Conservation (phyloP, 2,888 invertebrate genomes). For the Archips xylosteana region DNA sequence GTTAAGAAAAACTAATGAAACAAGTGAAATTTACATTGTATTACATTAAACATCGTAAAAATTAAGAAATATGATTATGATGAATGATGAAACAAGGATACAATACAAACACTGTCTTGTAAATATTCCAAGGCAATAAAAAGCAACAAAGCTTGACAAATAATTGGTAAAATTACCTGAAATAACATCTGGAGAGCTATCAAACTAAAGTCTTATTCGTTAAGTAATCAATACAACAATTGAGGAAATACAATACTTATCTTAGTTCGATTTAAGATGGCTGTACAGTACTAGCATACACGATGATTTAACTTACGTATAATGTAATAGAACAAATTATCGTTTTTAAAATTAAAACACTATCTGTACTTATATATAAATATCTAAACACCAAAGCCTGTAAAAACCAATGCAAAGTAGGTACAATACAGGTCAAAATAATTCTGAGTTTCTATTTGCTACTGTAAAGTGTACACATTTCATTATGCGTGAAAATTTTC, state of each 20-base stretch:
- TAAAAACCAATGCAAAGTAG: conserved; percentile 19
- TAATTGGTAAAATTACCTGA: background rate
- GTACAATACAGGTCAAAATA: conserved; percentile 1
- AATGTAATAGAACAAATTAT: conserved; percentile 62
- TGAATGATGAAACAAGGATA: background rate
- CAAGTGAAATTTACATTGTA: too few relatives aligned
- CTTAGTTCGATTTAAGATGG: conserved; percentile 66
- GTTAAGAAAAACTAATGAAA: too few relatives aligned
- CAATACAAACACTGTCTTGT: background rate
- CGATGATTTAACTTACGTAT: conserved; percentile 59
- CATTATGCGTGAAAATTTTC: too few relatives aligned
- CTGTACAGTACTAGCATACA: conserved; percentile 83
- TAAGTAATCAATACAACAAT: conserved; percentile 68
- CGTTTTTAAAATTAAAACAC: conserved; percentile 67
- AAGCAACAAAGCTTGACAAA: background rate
- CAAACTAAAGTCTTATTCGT: conserved; percentile 50
- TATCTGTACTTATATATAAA: conserved; percentile 71
- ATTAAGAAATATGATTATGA: too few relatives aligned
- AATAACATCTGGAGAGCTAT: conserved; percentile 45
- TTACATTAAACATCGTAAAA: too few relatives aligned
- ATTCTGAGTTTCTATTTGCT: conserved; percentile 1
- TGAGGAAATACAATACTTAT: conserved; percentile 70
- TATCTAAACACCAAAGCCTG: conserved; percentile 52
- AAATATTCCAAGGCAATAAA: background rate
- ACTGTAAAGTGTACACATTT: background rate